Evolutionary conservation across 2,888 invertebrate species (phyloP).

Genomic region (Nomada hirtipes): DNA sequence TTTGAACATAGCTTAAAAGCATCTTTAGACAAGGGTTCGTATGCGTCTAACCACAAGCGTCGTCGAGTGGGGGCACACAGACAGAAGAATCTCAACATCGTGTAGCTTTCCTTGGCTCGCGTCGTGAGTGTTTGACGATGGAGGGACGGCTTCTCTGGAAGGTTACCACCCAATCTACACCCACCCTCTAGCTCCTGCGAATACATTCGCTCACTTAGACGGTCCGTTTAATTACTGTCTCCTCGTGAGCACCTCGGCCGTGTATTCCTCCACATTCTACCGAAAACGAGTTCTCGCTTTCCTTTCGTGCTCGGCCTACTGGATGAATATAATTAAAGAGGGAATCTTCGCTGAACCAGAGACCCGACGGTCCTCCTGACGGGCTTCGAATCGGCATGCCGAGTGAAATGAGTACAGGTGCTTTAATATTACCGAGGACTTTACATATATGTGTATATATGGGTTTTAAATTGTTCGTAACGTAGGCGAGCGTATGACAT

Average conservation of each 20-base stretch:
- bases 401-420: not conserved
- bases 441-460: too few relatives aligned
- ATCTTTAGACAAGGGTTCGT: too few relatives aligned
- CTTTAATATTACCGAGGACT: too few relatives aligned
- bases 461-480: too few relatives aligned
- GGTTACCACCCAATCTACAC: constrained; percentile 11
- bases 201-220: constrained; percentile 38
- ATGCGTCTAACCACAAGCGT: not conserved
- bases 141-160: not conserved
- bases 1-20: too few relatives aligned
- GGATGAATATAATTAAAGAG: constrained; percentile 36
- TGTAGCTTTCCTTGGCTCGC: not conserved
- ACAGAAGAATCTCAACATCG: constrained; percentile 14
- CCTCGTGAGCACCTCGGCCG: not conserved
- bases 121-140: constrained; percentile 15
- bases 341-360: constrained; percentile 12
- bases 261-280: not conserved
- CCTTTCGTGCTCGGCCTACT: constrained; percentile 18
- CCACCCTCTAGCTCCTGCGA: not conserved
- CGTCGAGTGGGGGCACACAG: not conserved
- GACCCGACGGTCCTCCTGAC: not conserved
- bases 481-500: too few relatives aligned
- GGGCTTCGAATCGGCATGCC: not conserved
- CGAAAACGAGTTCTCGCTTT: constrained; percentile 20
- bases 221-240: constrained; percentile 50